These are phyloP conservation scores for Caenorhabditis macrosperma DNA, from an alignment of 2,888 invertebrate genomes.

Conservation along the genomic window DNA sequence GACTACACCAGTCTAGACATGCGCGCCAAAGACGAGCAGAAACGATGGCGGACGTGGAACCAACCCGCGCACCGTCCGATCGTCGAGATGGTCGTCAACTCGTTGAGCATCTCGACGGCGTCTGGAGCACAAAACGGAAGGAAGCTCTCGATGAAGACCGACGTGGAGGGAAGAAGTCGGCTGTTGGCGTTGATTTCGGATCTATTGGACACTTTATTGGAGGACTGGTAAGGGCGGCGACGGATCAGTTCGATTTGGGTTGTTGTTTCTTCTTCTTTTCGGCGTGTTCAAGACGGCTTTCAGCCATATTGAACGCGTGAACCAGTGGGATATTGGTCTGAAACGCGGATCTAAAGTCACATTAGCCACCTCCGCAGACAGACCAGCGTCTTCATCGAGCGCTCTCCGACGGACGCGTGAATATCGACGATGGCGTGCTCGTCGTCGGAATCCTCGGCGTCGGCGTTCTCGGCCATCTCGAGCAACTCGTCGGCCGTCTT, in stretches of 20 bases:
- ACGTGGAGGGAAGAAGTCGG: constrained; percentile 63
- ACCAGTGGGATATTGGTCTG: constrained; percentile 39
- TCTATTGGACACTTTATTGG: constrained; percentile 94
- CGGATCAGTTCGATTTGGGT: not conserved
- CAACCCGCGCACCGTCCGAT: constrained; percentile 61
- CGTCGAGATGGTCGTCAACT: constrained; percentile 74
- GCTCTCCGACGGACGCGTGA: constrained; percentile 32
- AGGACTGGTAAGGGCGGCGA: constrained; percentile 97
- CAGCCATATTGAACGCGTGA: constrained; percentile 48
- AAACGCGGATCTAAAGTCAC: not conserved
- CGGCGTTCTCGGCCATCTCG: constrained; percentile 12
- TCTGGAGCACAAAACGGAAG: constrained; percentile 14
- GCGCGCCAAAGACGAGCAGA: constrained; percentile 71
- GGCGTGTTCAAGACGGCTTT: constrained; percentile 16
- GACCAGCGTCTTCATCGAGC: constrained; percentile 32
- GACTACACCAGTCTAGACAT: constrained; percentile 73
- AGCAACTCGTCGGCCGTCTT: constrained; percentile 30
- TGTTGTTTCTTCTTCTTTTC: constrained; percentile 1
- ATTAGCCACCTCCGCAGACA: not conserved
- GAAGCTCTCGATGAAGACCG: constrained; percentile 64
- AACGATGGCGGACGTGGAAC: constrained; percentile 69
- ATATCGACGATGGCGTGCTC: constrained; percentile 13
- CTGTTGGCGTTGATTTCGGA: constrained; percentile 91
- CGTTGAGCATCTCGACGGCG: constrained; percentile 50
- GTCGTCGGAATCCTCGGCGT: constrained; percentile 21